Percentiles rank a stretch among this genome's conserved stretches.
phyloP scores from a whole-genome alignment of 2,888 invertebrate species.

The Beris chalybata region DNA sequence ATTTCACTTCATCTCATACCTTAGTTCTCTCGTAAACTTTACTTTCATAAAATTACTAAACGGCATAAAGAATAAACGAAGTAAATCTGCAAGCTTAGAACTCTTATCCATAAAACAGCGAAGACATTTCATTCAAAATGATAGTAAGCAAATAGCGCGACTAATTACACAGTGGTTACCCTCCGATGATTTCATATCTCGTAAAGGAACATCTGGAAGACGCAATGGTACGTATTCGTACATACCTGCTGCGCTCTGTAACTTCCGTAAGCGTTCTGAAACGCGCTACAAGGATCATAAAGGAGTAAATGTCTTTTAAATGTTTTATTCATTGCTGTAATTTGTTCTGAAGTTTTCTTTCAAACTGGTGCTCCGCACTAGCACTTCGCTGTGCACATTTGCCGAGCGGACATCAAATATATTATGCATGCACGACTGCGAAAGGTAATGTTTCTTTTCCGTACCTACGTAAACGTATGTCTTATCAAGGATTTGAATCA shows the following conservation, averaged over 20 bases:
- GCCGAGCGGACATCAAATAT: conserved; percentile 23
- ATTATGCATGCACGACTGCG: conserved; percentile 34
- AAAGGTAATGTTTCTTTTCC: not conserved
- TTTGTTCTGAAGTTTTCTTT: conserved; percentile 37
- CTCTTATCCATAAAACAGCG: no score
- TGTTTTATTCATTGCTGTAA: conserved; percentile 40
- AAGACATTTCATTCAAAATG: no score
- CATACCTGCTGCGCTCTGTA: no score
- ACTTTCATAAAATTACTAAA: no score
- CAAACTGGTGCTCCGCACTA: conserved; percentile 27
- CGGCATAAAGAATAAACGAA: no score
- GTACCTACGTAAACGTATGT: not conserved
- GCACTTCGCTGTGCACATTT: conserved; percentile 33
- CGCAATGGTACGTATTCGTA: no score
- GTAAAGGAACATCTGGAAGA: no score
- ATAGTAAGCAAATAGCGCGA: not conserved
- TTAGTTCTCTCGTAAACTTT: no score
- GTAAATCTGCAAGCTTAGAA: no score
- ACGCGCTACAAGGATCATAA: conserved; percentile 27
- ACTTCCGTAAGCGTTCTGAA: not conserved
- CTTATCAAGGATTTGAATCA: conserved; percentile 10
- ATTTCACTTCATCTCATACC: no score
- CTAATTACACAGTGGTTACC: no score
- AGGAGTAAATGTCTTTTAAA: conserved; percentile 40
- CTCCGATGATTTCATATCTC: no score